phyloP scores from a whole-genome alignment of 2,797 vertebrate species.

The Sternarchorhynchus goeldii region DNA sequence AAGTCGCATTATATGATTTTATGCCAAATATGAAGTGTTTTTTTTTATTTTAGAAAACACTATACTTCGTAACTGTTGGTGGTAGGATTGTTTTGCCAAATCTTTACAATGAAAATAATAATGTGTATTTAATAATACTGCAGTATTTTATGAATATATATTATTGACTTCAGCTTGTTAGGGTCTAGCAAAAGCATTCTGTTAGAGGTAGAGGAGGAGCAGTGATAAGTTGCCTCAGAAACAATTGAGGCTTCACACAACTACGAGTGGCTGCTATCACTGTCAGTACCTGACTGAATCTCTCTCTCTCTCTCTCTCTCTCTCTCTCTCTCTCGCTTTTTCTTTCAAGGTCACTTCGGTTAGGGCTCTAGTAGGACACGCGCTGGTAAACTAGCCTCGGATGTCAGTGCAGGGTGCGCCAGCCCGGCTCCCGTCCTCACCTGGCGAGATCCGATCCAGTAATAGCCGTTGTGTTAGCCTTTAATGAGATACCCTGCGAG shows the following conservation, averaged over 20 bases:
- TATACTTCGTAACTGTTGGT: no score
- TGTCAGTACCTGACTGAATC: no score
- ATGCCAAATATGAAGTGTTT: no score
- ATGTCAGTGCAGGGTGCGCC: slow-evolving; percentile 61
- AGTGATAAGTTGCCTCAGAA: not conserved
- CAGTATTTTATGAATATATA: no score
- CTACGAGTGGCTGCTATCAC: not conserved
- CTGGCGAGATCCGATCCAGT: slow-evolving; percentile 73
- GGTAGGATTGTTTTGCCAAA: no score
- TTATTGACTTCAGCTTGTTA: no score
- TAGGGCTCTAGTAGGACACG: slow-evolving; percentile 61
- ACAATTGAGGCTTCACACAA: slow-evolving; percentile 25
- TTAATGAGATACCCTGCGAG: slow-evolving; percentile 62
- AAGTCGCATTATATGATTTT: no score
- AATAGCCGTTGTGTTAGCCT: slow-evolving; percentile 65
- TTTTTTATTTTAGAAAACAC: no score
- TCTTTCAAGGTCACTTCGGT: slow-evolving; percentile 73
- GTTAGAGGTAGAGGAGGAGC: not conserved
- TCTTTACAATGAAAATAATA: no score
- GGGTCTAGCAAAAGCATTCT: not conserved
- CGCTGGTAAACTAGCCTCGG: slow-evolving; percentile 61
- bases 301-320: slow-evolving; percentile 26
- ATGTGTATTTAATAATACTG: no score
- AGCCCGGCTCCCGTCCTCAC: slow-evolving; percentile 67
- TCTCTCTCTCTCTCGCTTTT: slow-evolving; percentile 45